A percentile compares a stretch with the other conserved stretches of the same genome.
Evolutionary conservation across 2,888 invertebrate genomes (phyloP).

Genomic region (Dicycla oo): DNA sequence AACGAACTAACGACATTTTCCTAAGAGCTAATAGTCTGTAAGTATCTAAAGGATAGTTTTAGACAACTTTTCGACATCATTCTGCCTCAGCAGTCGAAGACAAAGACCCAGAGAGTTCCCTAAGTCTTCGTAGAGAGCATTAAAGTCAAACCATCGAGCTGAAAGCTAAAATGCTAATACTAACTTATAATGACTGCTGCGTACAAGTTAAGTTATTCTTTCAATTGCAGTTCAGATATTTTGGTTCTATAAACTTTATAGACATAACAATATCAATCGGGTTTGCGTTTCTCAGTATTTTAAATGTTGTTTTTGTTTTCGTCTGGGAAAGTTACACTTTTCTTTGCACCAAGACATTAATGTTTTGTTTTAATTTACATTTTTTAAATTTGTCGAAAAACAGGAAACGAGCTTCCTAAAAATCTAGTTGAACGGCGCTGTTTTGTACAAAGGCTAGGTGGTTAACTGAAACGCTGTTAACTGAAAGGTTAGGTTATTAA

Average conservation of each 20-base stretch:
- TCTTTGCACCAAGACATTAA: not conserved
- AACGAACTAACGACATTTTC: constrained; percentile 14
- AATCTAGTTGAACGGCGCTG: too few relatives aligned
- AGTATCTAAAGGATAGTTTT: constrained; percentile 56
- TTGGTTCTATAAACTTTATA: constrained; percentile 51
- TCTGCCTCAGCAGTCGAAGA: constrained; percentile 69
- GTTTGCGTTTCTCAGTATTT: constrained; percentile 15
- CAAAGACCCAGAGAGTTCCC: constrained; percentile 75
- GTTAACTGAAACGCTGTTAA: too few relatives aligned
- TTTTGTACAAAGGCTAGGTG: too few relatives aligned
- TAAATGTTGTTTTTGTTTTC: constrained; percentile 18
- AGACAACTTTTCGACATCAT: constrained; percentile 62
- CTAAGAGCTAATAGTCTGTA: constrained; percentile 30
- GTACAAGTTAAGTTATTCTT: constrained; percentile 59
- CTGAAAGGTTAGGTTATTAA: too few relatives aligned
- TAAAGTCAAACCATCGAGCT: constrained; percentile 74
- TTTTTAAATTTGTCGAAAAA: not conserved
- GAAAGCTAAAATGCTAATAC: constrained; percentile 75
- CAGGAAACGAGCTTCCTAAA: not conserved
- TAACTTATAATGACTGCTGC: constrained; percentile 69
- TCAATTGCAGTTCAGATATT: constrained; percentile 28
- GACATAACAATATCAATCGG: constrained; percentile 47
- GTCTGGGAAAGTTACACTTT: constrained; percentile 9
- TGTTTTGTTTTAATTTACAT: constrained; percentile 6
- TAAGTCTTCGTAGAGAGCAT: constrained; percentile 77